These are phyloP conservation scores for Drosophila fungiperda DNA, from an alignment of 2,888 invertebrate species.

Conservation along the genomic window DNA sequence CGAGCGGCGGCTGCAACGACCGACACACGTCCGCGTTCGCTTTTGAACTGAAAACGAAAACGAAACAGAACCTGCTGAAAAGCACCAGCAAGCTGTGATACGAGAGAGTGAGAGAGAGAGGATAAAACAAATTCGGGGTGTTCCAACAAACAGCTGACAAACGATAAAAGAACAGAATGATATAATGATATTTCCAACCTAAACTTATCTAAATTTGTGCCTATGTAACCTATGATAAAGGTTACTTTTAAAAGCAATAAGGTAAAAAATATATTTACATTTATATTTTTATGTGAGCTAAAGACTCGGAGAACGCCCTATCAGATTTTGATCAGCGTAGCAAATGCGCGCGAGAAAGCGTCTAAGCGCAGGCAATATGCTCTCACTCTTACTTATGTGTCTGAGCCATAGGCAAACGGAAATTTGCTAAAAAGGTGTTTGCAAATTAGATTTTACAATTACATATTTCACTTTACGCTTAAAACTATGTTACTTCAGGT, in stretches of 20 bases:
- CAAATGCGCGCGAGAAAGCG: slow-evolving; percentile 56
- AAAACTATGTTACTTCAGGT: slow-evolving; percentile 34
- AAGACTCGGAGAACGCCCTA: slow-evolving; percentile 31
- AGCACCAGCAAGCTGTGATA: slow-evolving; percentile 38
- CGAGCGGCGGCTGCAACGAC: slow-evolving; percentile 60
- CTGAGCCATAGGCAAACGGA: slow-evolving; percentile 35
- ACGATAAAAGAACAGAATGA: background rate
- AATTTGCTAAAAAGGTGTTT: slow-evolving; percentile 44
- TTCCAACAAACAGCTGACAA: slow-evolving; percentile 33
- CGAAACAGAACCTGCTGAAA: slow-evolving; percentile 45
- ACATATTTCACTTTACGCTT: slow-evolving; percentile 35
- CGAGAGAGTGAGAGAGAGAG: slow-evolving; percentile 14
- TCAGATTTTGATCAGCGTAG: slow-evolving; percentile 35
- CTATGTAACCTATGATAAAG: too few relatives aligned
- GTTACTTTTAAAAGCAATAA: background rate
- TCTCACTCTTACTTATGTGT: slow-evolving; percentile 29
- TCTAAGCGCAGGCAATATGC: slow-evolving; percentile 29
- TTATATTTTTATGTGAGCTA: background rate
- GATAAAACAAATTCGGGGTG: slow-evolving; percentile 11
- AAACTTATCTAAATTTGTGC: background rate
- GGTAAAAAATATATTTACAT: background rate
- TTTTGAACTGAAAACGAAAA: slow-evolving; percentile 55
- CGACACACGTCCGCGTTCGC: slow-evolving; percentile 65
- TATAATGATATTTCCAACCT: background rate
- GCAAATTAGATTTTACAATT: slow-evolving; percentile 65